A percentile compares a stretch with the other conserved stretches of the same genome.
Evolutionary conservation across 2,888 invertebrate genomes (phyloP).

Genomic region (Altica lythri): DNA sequence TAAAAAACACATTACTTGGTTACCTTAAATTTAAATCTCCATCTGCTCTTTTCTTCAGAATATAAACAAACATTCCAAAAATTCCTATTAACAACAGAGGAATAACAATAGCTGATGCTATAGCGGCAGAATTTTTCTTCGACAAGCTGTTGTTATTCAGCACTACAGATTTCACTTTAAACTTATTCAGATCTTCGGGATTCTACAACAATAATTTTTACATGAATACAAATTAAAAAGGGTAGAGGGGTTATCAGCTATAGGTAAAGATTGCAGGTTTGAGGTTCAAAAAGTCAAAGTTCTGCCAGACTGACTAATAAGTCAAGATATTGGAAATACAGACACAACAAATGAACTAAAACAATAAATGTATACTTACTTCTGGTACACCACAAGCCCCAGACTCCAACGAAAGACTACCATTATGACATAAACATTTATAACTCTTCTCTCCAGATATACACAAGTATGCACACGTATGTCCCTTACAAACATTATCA

Average conservation of each 20-base stretch:
- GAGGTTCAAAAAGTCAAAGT: too few relatives aligned
- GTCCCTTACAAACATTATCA: slow-evolving; percentile 60
- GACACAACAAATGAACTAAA: too few relatives aligned
- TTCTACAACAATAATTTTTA: slow-evolving; percentile 8
- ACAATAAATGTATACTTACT: too few relatives aligned
- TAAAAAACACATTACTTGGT: neutral
- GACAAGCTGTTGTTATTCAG: slow-evolving; percentile 14
- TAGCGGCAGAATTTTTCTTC: slow-evolving; percentile 31
- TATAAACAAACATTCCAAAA: slow-evolving; percentile 31
- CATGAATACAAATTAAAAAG: neutral
- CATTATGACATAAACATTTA: slow-evolving; percentile 65
- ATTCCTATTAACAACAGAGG: slow-evolving; percentile 35
- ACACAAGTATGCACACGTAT: slow-evolving; percentile 67
- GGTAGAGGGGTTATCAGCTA: too few relatives aligned
- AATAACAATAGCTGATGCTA: slow-evolving; percentile 39
- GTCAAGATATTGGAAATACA: too few relatives aligned
- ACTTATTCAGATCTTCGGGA: neutral
- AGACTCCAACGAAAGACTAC: slow-evolving; percentile 51
- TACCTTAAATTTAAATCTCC: slow-evolving; percentile 43
- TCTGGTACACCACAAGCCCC: slow-evolving; percentile 44
- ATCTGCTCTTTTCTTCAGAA: slow-evolving; percentile 34
- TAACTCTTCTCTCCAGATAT: slow-evolving; percentile 59
- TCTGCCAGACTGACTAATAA: too few relatives aligned
- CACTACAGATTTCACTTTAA: slow-evolving; percentile 31
- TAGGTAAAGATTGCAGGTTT: too few relatives aligned